These are phyloP conservation scores for Tuta absoluta DNA, from an alignment of 2,888 invertebrate species.

Conservation along the genomic window DNA sequence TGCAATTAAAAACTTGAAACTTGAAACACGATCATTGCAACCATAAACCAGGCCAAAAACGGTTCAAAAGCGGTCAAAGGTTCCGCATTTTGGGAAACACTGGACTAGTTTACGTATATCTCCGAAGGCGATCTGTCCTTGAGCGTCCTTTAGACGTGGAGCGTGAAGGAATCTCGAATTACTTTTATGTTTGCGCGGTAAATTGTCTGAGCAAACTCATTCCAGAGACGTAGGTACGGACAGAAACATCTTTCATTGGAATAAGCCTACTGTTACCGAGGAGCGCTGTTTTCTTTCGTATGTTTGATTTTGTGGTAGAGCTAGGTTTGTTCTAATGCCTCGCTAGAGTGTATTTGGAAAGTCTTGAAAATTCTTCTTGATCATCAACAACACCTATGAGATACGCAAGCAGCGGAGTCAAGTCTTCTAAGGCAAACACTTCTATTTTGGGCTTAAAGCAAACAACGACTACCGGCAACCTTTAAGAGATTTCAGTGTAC, in stretches of 20 bases:
- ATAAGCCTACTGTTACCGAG: not conserved
- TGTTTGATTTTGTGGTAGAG: not conserved
- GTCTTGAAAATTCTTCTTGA: no score
- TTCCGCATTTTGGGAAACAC: not conserved
- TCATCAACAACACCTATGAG: no score
- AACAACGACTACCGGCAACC: no score
- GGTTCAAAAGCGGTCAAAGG: not conserved
- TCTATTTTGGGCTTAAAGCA: no score
- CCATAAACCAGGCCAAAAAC: no score
- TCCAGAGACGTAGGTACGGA: not conserved
- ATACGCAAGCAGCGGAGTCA: no score
- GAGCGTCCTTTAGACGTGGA: conserved; percentile 17
- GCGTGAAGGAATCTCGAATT: conserved; percentile 24
- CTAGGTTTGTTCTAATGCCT: no score
- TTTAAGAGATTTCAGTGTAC: no score
- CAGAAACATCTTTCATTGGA: not conserved
- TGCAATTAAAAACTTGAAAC: no score
- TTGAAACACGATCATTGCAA: no score
- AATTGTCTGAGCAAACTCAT: conserved; percentile 9
- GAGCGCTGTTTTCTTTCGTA: not conserved
- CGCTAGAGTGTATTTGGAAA: no score
- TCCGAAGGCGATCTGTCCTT: conserved; percentile 13
- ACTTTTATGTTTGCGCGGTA: conserved; percentile 17
- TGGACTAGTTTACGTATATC: conserved; percentile 3
- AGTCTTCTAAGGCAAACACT: no score